These are phyloP conservation scores for Cylloceria caligata DNA, from an alignment of 2,888 invertebrate genomes.

Conservation along the genomic window DNA sequence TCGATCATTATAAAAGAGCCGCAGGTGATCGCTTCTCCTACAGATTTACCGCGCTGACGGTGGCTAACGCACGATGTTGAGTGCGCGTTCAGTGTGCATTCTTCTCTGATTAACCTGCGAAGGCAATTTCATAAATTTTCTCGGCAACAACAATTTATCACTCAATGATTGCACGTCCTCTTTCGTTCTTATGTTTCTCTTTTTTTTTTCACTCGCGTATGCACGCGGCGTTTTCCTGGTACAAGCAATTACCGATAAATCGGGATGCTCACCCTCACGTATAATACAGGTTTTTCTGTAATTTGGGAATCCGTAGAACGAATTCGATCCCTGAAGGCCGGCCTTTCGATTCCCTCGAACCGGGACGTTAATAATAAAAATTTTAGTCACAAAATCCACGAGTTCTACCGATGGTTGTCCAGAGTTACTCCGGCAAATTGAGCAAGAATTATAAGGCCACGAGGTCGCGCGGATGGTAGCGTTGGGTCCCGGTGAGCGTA, in stretches of 20 bases:
- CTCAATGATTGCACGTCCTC: slow-evolving; percentile 63
- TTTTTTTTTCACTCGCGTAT: slow-evolving; percentile 28
- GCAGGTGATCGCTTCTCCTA: slow-evolving; percentile 65
- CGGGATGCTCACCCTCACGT: slow-evolving; percentile 38
- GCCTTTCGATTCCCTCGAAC: not conserved
- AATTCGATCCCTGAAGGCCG: slow-evolving; percentile 21
- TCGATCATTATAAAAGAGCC: slow-evolving; percentile 63
- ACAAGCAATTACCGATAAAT: slow-evolving; percentile 65
- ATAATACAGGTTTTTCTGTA: slow-evolving; percentile 51
- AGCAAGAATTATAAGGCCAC: slow-evolving; percentile 14
- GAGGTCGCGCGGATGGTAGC: slow-evolving; percentile 19
- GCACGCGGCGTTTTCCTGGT: slow-evolving; percentile 48
- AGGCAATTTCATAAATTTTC: slow-evolving; percentile 67
- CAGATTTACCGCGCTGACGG: slow-evolving; percentile 59
- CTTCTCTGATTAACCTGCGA: slow-evolving; percentile 64
- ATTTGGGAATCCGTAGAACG: slow-evolving; percentile 59
- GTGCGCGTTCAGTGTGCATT: slow-evolving; percentile 39
- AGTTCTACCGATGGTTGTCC: slow-evolving; percentile 13
- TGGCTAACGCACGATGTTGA: slow-evolving; percentile 8
- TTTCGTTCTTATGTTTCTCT: slow-evolving; percentile 3
- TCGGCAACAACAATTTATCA: slow-evolving; percentile 68
- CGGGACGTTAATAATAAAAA: not conserved
- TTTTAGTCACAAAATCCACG: slow-evolving; percentile 11
- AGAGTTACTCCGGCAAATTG: not conserved
- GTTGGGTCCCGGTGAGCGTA: slow-evolving; percentile 46